Evolutionary conservation across 37 sponge, comb jelly and placozoan species (phyloP).

Genomic region (Lycopodina hypogea): DNA sequence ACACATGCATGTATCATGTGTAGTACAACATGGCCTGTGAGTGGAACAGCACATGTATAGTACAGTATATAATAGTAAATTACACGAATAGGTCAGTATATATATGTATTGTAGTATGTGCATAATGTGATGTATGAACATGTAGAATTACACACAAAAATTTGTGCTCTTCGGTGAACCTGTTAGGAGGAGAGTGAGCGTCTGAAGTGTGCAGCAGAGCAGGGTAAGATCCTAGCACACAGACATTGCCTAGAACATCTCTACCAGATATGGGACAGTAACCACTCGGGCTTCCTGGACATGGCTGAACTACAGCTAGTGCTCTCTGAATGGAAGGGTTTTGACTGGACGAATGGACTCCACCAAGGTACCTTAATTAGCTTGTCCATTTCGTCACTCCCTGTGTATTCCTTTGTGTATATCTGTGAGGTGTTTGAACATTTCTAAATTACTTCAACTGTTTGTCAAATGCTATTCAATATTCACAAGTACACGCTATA

Average conservation of each 20-base stretch:
- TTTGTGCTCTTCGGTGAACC: neutral
- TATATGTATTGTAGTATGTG: no score
- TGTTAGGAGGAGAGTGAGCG: conserved; percentile 1
- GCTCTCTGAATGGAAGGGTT: conserved; percentile 64
- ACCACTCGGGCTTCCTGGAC: conserved; percentile 72
- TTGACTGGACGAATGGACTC: conserved; percentile 20
- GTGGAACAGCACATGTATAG: neutral
- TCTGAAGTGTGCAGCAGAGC: conserved; percentile 14
- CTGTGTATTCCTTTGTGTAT: no score
- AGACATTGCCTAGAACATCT: conserved; percentile 38
- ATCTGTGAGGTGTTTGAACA: no score
- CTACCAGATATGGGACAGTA: conserved; percentile 79
- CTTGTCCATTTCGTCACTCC: no score
- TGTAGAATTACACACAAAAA: neutral
- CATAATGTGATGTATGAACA: neutral
- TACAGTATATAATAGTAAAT: neutral
- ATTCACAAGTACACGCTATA: no score
- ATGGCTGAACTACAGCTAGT: conserved; percentile 65
- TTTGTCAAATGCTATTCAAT: no score
- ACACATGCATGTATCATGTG: neutral
- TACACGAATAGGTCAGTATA: no score
- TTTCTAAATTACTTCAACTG: no score
- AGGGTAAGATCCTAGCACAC: neutral
- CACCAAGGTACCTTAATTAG: conserved; percentile 17
- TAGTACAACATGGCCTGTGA: neutral